Evolutionary conservation across 1,140 invertebrate genomes (phyloP).

Genomic region (Parasteatoda tepidariorum): DNA sequence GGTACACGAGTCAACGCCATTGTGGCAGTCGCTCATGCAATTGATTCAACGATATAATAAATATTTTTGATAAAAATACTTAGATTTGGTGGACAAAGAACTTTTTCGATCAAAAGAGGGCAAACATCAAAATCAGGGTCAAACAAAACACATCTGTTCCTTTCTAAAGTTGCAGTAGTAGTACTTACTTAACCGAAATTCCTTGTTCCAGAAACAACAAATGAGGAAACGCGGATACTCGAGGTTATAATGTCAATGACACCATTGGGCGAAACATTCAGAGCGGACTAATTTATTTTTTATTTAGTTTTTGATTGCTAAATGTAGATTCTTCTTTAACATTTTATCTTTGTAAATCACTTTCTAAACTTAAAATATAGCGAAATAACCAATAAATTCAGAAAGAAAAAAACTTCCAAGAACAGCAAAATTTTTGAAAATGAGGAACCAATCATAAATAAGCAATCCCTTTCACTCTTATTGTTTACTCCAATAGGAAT

Average conservation of each 20-base stretch:
- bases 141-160: constrained; percentile 38
- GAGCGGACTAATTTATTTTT: constrained; percentile 29
- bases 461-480: too few relatives aligned
- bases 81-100: too few relatives aligned
- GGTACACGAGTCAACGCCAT: constrained; percentile 63
- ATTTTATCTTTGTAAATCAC: too few relatives aligned
- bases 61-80: background rate
- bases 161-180: constrained; percentile 44
- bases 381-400: too few relatives aligned
- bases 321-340: background rate
- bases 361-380: too few relatives aligned
- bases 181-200: constrained; percentile 54
- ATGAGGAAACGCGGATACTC: constrained; percentile 58
- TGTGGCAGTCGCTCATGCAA: constrained; percentile 29
- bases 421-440: too few relatives aligned
- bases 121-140: constrained; percentile 41
- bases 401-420: too few relatives aligned
- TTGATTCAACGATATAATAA: background rate
- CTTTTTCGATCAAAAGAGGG: constrained; percentile 12
- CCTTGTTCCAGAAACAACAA: constrained; percentile 59
- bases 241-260: constrained; percentile 60
- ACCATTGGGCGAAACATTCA: constrained; percentile 55
- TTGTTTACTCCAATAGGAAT: too few relatives aligned
- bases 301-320: constrained; percentile 16
- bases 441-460: too few relatives aligned